A percentile compares a stretch with the other conserved stretches of the same genome.
Conservation (phyloP, 2,888 invertebrate genomes). For the Rapana venosa region DNA sequence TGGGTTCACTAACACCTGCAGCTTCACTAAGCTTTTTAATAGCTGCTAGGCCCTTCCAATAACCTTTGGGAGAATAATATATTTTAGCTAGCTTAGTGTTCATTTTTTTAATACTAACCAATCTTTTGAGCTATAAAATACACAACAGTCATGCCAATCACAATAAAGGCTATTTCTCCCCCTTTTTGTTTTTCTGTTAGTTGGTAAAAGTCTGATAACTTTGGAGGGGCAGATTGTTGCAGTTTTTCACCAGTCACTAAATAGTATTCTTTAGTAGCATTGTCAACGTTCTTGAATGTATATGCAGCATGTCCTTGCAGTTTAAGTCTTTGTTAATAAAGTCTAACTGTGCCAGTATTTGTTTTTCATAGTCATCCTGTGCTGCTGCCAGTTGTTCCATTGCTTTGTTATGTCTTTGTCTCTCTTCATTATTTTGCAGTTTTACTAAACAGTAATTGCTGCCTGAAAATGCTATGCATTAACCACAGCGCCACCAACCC, state of each 20-base stretch:
- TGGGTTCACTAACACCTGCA: slow-evolving; percentile 18
- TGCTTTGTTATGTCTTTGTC: background rate
- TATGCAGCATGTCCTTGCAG: background rate
- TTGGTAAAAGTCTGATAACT: background rate
- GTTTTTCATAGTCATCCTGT: background rate
- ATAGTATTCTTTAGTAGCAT: background rate
- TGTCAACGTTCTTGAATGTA: background rate
- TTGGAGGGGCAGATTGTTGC: background rate
- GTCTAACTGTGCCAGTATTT: background rate
- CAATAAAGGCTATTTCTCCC: background rate
- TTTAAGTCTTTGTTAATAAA: background rate
- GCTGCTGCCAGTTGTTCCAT: background rate
- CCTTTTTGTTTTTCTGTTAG: background rate
- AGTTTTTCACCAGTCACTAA: background rate
- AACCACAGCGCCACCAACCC: background rate
- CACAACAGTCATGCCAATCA: background rate
- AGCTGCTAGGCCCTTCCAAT: slow-evolving; percentile 34
- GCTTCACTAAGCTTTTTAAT: slow-evolving; percentile 29
- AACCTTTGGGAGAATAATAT: slow-evolving; percentile 16
- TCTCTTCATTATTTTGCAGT: background rate
- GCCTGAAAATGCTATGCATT: background rate
- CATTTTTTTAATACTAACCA: background rate
- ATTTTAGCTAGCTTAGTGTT: background rate
- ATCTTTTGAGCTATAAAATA: background rate
- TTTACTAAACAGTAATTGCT: background rate